Percentiles rank a stretch among this genome's conserved stretches.
Evolutionary conservation across 2,888 invertebrate genomes (phyloP).

Genomic region (Electrophaes corylata): DNA sequence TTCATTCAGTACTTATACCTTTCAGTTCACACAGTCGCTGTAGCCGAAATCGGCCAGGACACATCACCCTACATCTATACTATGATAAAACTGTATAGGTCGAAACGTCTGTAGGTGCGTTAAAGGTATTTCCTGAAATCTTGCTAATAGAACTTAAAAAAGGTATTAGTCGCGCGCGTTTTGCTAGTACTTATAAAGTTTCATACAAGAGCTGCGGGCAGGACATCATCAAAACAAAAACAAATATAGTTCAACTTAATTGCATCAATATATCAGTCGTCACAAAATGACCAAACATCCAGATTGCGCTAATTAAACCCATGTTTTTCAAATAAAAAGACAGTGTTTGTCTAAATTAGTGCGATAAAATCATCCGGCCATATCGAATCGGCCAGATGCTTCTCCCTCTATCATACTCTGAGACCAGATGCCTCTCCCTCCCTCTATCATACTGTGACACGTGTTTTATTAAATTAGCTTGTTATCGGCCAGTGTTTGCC

Average conservation of each 20-base stretch:
- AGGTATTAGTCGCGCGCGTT: too few species aligned
- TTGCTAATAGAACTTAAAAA: too few species aligned
- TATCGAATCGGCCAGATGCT: conserved; percentile 74
- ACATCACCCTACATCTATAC: too few species aligned
- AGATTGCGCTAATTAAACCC: conserved; percentile 64
- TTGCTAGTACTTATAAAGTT: too few species aligned
- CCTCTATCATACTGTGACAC: conserved; percentile 50
- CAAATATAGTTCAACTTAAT: background rate
- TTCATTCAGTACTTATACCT: too few species aligned
- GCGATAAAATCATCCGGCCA: conserved; percentile 64
- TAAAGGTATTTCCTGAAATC: too few species aligned
- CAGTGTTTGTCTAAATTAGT: conserved; percentile 66
- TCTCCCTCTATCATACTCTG: conserved; percentile 40
- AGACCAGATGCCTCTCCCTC: too few species aligned
- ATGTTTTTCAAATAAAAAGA: conserved; percentile 55
- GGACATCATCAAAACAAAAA: background rate
- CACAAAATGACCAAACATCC: conserved; percentile 39
- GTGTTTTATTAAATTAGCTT: conserved; percentile 71
- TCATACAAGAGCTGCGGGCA: too few species aligned
- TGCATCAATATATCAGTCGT: conserved; percentile 12
- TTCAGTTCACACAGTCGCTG: too few species aligned
- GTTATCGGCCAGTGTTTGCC: conserved; percentile 61
- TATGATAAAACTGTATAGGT: too few species aligned
- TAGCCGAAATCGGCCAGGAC: too few species aligned
- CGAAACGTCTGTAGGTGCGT: too few species aligned